phyloP scores from a whole-genome alignment of 1,140 invertebrate species.

The Heliothis virescens region DNA sequence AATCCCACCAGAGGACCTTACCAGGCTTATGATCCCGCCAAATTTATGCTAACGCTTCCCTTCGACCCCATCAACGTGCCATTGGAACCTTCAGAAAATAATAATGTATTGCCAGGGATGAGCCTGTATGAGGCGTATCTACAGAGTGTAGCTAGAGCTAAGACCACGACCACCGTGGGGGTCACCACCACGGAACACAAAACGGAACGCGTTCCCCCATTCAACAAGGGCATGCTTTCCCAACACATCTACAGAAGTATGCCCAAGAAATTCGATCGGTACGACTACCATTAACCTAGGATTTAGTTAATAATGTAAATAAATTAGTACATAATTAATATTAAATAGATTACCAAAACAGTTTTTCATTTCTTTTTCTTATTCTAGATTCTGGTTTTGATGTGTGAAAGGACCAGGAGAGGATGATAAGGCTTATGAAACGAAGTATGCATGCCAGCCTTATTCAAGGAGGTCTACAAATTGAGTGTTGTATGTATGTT shows the following conservation, averaged over 20 bases:
- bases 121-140: conserved; percentile 80
- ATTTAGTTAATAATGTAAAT: background rate
- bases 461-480: background rate
- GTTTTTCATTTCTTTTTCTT: background rate
- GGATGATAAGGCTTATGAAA: background rate
- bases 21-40: conserved; percentile 62
- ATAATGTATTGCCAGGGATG: conserved; percentile 77
- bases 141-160: conserved; percentile 67
- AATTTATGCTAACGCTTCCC: conserved; percentile 73
- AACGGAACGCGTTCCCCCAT: conserved; percentile 29
- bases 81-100: conserved; percentile 76
- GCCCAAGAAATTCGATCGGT: conserved; percentile 57
- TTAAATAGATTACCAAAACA: background rate
- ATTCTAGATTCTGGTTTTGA: conserved; percentile 14
- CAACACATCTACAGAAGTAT: background rate
- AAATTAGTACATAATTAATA: background rate
- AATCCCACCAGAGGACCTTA: conserved; percentile 56
- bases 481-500: background rate
- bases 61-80: conserved; percentile 78
- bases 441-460: too few relatives aligned
- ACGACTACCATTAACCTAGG: conserved; percentile 51
- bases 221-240: background rate
- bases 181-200: conserved; percentile 59
- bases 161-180: conserved; percentile 67
- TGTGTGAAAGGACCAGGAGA: background rate